Base-by-base conservation (phyloP, 2,797 vertebrate species). In the Syngnathus acus region DNA sequence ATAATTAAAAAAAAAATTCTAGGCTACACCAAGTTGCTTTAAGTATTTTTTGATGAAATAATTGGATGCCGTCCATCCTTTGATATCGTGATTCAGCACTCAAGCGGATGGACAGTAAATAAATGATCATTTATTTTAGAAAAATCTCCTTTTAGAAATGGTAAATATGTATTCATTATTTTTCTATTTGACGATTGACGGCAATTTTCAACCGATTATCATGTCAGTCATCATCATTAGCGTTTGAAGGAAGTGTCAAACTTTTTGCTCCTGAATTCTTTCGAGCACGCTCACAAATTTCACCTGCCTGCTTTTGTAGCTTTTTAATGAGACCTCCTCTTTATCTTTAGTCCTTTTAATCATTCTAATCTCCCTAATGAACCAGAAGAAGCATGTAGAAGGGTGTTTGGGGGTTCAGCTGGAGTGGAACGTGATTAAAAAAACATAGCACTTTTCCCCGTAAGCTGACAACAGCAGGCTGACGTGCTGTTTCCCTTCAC, bases 391-490 rank as follows among this genome's bases (percentile, higher is more conserved):
- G 59, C 39, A 26, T 39, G 10, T 51, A 17, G 38, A 48, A 26
- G 39, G 42, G 39, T 43, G 38, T 19, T n/a, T 13, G 39, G 13
- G n/a, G 26, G 62, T 45, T 45, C 45, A 37, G 23, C 26, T 16
- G 54, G 54, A 57, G 54, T 57, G 54, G 3, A 26, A 57, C 16
- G 26, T 6, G 58, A 40, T n/a, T 39, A 39, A 39, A 40, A 57
- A 60, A 40, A 60, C 19, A 62, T 43, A 43, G 62, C 78, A 85
- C 79, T 86, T 83, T 82, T 86, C 88, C 87, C 84, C 82, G 75
- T 78, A 84, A 85, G 78, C 82, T 87, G 88, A 88, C 87, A 88
- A 86, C 80, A 83, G 85, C 83, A 83, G 78, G 83, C 76, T 80
- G 78, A 88, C 80, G 80, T 80, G 84, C 80, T 81, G 80, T 78